Base-by-base conservation (phyloP, 2,113 vertebrate genomes). In the Pithys albifrons region DNA sequence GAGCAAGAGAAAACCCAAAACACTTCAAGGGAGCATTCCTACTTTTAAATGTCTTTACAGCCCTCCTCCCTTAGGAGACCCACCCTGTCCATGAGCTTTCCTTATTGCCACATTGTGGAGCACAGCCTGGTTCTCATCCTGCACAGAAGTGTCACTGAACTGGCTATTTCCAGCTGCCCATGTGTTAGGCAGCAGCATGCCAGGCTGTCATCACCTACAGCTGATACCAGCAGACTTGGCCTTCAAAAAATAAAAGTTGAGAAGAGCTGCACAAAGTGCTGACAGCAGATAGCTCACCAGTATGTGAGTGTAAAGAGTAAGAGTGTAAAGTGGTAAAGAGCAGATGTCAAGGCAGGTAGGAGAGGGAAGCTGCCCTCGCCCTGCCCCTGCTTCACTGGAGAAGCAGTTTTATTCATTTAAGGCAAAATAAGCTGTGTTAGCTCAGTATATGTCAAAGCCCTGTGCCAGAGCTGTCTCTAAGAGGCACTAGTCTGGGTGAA, bases 81-180 rank as follows among this genome's bases (percentile, higher is more conserved):
- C 31, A 24, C 6, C 1, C 35, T 39, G 11, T 43, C 64, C 16
- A 0, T 46, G 35, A 10, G 2, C 43, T 66, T 76, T 27, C 29
- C 27, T 73, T n/a, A 7, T 57, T 3, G 0, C 58, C 45, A 35
- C 1, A 0, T 12, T 54, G n/a, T n/a, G 45, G 19, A n/a, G 49
- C 35, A n/a, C 35, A 41, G 41, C n/a, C 65, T 77, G 61, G 59
- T 59, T 74, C 52, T 83, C 65, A 17, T 74, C 77, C 45, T 19
- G 1, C 24, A 6, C 24, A 28, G 9, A 19, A 61, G 51, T 65
- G 19, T 87, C 69, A 5, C n/a, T 35, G 35, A 51, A 20, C 35
- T 33, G 74, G 27, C 9, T 76, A 28, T 82, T 92, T 55, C 58
- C 87, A 76, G 87, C 84, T 69, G 31, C 67, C 45, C 27, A 2